Evolutionary conservation across 2,888 invertebrate genomes (phyloP), one percentile per base, ranked within the genome.

Genomic region (Mamestra brassicae): DNA sequence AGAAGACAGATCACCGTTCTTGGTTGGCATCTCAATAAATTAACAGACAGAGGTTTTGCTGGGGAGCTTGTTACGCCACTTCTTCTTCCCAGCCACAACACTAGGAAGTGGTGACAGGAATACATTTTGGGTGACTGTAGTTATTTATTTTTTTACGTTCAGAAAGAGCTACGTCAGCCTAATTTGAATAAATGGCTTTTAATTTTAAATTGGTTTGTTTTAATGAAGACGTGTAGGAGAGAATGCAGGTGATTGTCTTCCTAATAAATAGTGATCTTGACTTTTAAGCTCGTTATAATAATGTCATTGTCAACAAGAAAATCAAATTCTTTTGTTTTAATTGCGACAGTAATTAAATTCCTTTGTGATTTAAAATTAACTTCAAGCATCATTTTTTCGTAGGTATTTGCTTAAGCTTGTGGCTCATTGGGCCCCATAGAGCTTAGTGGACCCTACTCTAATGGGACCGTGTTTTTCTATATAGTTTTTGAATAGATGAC

Each of bases 271-370:
- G 36, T 17, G n/a, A 36, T 50, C 34, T 58, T 66, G 67, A 76
- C n/a, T 58, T 74, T 26, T 38, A 77, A 77, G 7, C 34, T 45
- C 11, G 10, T 17, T 58, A n/a, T n/a, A 57, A 52, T 72, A 36
- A 42, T 67, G 6, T 52, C 57, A 76, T 58, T 66, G 57, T 57
- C 67, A 58, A 11, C n/a, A 55, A 5, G 11, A 75, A 47, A 36
- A 38, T 7, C n/a, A 15, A 63, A 38, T 47, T 15, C 2, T 34
- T 74, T 57, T n/a, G 3, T 69, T 52, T 2, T 11, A 6, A 11
- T 15, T 45, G 13, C 6, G 13, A 36, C 1, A 1, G 5, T 3
- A 68, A 67, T 57, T 13, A 34, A 47, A 34, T 15, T 60, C 6
- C 7, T 60, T 38, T 60, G 6, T 60, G 38, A 15, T 60, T 17